These are phyloP conservation scores for Drosophila parvula DNA, from an alignment of 1,140 invertebrate species.

Conservation along the genomic window DNA sequence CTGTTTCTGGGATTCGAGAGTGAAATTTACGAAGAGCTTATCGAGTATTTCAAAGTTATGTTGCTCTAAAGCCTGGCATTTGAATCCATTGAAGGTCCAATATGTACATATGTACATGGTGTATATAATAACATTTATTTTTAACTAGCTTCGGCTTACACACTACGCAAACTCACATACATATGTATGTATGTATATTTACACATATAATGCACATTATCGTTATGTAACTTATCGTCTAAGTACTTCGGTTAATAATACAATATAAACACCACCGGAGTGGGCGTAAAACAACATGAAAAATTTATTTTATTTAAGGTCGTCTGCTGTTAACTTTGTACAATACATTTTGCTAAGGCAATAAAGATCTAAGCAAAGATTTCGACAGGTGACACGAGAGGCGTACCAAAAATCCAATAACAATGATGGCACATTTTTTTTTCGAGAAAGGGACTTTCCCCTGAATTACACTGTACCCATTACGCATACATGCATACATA, in stretches of 20 bases:
- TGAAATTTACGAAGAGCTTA: constrained; percentile 44
- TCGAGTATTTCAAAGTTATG: constrained; percentile 61
- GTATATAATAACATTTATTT: constrained; percentile 59
- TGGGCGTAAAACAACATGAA: constrained; percentile 24
- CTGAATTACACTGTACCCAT: neutral
- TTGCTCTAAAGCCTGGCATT: constrained; percentile 28
- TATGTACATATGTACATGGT: neutral
- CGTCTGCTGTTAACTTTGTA: constrained; percentile 63
- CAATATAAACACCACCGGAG: constrained; percentile 1
- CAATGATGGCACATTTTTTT: constrained; percentile 5
- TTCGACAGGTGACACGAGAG: neutral
- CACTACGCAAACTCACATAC: constrained; percentile 39
- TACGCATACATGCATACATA: no score
- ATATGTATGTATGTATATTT: constrained; percentile 52
- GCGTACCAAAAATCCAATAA: neutral
- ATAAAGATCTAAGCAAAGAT: constrained; percentile 23
- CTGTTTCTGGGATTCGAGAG: constrained; percentile 54
- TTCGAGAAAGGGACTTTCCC: constrained; percentile 8
- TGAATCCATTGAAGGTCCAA: neutral
- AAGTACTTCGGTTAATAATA: constrained; percentile 40
- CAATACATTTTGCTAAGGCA: constrained; percentile 48
- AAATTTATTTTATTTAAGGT: constrained; percentile 50
- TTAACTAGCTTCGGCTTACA: constrained; percentile 28
- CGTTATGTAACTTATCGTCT: constrained; percentile 18
- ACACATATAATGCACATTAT: constrained; percentile 56